A percentile compares a stretch with the other conserved stretches of the same genome.
These are phyloP conservation scores for Crotophaga sulcirostris DNA, from an alignment of 2,113 vertebrate genomes.

Conservation along the genomic window DNA sequence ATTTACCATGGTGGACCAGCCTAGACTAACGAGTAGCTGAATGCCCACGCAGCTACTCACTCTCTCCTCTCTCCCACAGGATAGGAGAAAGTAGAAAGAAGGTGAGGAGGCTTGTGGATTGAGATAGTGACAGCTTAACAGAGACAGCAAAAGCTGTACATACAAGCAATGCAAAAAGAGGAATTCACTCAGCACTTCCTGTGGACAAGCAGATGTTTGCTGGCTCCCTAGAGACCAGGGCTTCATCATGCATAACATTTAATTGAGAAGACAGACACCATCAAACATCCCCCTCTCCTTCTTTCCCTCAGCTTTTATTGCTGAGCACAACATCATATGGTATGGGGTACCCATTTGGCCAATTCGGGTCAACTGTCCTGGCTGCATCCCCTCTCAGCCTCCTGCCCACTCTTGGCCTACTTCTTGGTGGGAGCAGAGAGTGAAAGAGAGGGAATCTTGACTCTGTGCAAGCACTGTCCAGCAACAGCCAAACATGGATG, in stretches of 20 bases:
- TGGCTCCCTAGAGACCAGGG: not conserved
- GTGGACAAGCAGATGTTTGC: not conserved
- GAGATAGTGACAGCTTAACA: not conserved
- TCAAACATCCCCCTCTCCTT: accelerated
- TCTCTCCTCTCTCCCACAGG: accelerated
- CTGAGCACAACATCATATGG: accelerated
- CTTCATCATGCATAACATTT: accelerated
- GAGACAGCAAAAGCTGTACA: not conserved
- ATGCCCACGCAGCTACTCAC: accelerated
- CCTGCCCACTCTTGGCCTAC: not conserved
- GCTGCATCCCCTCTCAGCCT: not conserved
- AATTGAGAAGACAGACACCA: not conserved
- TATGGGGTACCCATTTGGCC: not conserved
- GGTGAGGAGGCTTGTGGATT: not conserved
- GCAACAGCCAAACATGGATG: not conserved
- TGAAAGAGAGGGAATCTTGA: not conserved
- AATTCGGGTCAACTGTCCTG: accelerated
- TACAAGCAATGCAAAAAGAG: not conserved
- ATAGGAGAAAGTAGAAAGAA: not conserved
- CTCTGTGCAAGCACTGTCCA: not conserved
- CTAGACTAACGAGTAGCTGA: not conserved
- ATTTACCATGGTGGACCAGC: not conserved
- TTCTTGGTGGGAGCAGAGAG: not conserved
- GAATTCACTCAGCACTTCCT: not conserved
- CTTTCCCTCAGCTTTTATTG: not conserved